phyloP scores from a whole-genome alignment of 1,140 invertebrate species.

The Drosophila lowei region DNA sequence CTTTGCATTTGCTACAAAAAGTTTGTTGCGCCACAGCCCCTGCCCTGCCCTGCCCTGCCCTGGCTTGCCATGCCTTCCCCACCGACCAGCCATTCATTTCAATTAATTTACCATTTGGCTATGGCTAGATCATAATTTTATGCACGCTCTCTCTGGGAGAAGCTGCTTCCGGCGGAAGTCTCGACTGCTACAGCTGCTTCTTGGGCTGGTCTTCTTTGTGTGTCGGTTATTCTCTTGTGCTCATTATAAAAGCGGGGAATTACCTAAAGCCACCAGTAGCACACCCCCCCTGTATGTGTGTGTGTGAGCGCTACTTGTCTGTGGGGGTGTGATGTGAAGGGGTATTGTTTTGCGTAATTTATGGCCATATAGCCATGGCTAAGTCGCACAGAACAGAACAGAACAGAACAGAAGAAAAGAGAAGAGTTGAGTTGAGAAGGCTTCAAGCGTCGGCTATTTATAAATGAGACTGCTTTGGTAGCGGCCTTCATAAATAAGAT shows the following conservation, averaged over 20 bases:
- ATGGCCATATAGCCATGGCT: constrained; percentile 30
- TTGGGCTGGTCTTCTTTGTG: constrained; percentile 27
- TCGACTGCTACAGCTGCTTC: constrained; percentile 5
- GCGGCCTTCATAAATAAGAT: constrained; percentile 29
- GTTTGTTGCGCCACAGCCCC: constrained; percentile 10
- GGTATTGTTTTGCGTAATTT: constrained; percentile 54
- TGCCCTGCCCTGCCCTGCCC: too few relatives aligned
- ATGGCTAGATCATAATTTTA: constrained; percentile 58
- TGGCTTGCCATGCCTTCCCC: background rate
- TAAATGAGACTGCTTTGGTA: constrained; percentile 17
- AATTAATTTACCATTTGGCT: constrained; percentile 67
- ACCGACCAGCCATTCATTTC: constrained; percentile 52
- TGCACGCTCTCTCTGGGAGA: constrained; percentile 29
- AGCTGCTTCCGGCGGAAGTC: background rate
- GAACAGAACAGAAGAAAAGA: too few relatives aligned
- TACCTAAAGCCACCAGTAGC: constrained; percentile 32
- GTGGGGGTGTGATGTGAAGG: background rate
- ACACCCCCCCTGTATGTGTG: constrained; percentile 4
- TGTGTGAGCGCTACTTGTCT: background rate
- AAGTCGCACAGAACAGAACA: constrained; percentile 4
- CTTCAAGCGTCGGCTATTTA: constrained; percentile 35
- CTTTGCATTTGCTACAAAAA: constrained; percentile 27
- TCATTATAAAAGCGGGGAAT: constrained; percentile 67
- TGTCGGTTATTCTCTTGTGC: constrained; percentile 51
- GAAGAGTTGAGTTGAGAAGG: background rate